Conservation (phyloP, 2,113 vertebrate genomes). For the Calyptommatus sinebrachiatus region DNA sequence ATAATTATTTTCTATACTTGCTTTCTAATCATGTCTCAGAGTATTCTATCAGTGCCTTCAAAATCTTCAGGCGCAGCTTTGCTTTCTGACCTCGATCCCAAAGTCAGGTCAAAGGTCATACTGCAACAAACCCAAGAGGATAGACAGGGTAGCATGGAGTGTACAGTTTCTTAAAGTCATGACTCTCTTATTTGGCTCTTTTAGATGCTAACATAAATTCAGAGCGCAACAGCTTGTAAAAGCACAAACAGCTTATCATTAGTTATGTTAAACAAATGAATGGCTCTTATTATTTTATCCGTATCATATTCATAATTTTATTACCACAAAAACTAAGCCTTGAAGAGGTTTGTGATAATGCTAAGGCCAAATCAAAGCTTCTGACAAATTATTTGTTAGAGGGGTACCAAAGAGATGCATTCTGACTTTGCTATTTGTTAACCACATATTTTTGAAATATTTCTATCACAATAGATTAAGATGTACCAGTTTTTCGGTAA, state of each 20-base stretch:
- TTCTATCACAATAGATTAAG: neutral
- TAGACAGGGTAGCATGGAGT: conserved; percentile 34
- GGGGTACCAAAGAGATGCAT: neutral
- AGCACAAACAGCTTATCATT: conserved; percentile 59
- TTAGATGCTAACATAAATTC: conserved; percentile 65
- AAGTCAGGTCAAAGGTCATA: conserved; percentile 58
- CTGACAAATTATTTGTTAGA: neutral
- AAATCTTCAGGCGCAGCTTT: conserved; percentile 60
- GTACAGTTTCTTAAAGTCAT: conserved; percentile 58
- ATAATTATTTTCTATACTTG: conserved; percentile 58
- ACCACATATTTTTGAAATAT: too few relatives aligned
- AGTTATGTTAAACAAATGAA: conserved; percentile 72
- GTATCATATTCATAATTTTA: conserved; percentile 59
- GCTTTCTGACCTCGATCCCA: conserved; percentile 52
- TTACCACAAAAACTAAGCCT: conserved; percentile 43
- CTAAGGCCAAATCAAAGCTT: neutral
- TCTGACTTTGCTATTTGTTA: neutral
- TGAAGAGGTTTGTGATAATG: neutral
- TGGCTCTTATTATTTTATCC: conserved; percentile 66
- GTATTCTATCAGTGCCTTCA: conserved; percentile 66
- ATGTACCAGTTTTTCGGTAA: neutral
- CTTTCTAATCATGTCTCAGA: conserved; percentile 65
- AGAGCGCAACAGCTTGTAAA: conserved; percentile 68
- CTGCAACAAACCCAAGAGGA: conserved; percentile 50
- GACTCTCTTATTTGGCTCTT: conserved; percentile 49